Percentiles rank a stretch among this genome's conserved stretches.
These are phyloP conservation scores for Acridotheres tristis DNA, from an alignment of 2,797 vertebrate genomes.

Conservation along the genomic window DNA sequence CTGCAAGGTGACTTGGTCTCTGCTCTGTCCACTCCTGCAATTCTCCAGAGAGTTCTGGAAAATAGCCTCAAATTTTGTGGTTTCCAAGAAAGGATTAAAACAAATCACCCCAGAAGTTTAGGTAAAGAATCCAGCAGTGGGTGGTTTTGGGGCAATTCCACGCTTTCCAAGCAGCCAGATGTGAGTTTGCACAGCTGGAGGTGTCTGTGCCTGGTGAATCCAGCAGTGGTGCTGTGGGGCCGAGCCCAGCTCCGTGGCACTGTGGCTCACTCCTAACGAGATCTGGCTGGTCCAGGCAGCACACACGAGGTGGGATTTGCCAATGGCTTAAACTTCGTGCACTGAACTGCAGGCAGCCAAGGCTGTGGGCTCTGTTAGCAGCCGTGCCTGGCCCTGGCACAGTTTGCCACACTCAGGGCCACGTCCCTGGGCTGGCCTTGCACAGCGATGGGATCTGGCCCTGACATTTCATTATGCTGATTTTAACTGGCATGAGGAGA, in stretches of 20 bases:
- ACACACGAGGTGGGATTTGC: background rate
- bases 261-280: fast-evolving
- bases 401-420: fast-evolving
- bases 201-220: background rate
- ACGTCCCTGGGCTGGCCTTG: background rate
- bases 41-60: background rate
- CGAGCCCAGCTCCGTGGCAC: background rate
- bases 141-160: background rate
- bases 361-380: fast-evolving
- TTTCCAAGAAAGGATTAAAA: background rate
- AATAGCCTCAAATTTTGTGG: background rate
- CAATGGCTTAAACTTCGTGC: background rate
- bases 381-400: fast-evolving
- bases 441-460: background rate
- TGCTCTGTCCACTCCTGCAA: background rate
- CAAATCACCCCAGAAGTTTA: background rate
- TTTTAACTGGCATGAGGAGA: conserved; percentile 61
- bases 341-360: background rate
- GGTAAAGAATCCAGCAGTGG: background rate
- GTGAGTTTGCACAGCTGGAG: fast-evolving
- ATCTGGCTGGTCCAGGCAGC: fast-evolving
- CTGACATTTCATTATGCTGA: conserved; percentile 72
- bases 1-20: background rate
- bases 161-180: background rate
- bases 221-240: too few relatives aligned